Evolutionary conservation across 2,888 invertebrate genomes (phyloP), one percentile per base, ranked within the genome.

Genomic region (Nebria brevicollis): DNA sequence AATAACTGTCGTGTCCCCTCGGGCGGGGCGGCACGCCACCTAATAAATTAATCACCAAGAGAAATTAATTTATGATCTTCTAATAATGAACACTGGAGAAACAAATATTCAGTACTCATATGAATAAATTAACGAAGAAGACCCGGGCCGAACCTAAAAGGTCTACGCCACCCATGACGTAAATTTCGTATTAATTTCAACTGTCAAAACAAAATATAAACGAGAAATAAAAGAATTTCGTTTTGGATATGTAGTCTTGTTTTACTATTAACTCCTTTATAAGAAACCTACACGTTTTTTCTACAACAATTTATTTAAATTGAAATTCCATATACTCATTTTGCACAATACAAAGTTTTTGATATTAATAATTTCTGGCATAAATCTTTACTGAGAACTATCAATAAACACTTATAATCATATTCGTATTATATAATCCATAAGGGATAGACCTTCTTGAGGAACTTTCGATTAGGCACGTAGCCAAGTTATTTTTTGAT

Each of bases 61-160:
- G 82, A 85, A 86, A 86, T 86, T 87, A 87, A 87, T 86, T 87
- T 87, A 87, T 85, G 86, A 86, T 86, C 86, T 85, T 85, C 86
- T 86, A 87, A 86, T 87, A 87, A 86, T 85, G 85, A 86, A 85
- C 85, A 85, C 83, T 83, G 83, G 84, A 86, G 86, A 86, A 86
- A 86, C 86, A 86, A 87, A 87, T 86, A 87, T 84, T 84, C 84
- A 75, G 65, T 75, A 72, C 75, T 81, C 76, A 25, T 34, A 81
- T 81, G 81, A 81, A 81, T 81, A 81, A 81, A 81, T 81, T 81
- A 81, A 79, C 74, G 42, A 41, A 73, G 73, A 26, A 42, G 79
- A 66, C 70, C 11, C 13, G 73, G 42, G 41, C 15, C 15, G 73
- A 73, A 8, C 15, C 41, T 41, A 43, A 41, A 15, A 73, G 43